Evolutionary conservation across 1,140 invertebrate species (phyloP).

Genomic region (Tribolium castaneum): DNA sequence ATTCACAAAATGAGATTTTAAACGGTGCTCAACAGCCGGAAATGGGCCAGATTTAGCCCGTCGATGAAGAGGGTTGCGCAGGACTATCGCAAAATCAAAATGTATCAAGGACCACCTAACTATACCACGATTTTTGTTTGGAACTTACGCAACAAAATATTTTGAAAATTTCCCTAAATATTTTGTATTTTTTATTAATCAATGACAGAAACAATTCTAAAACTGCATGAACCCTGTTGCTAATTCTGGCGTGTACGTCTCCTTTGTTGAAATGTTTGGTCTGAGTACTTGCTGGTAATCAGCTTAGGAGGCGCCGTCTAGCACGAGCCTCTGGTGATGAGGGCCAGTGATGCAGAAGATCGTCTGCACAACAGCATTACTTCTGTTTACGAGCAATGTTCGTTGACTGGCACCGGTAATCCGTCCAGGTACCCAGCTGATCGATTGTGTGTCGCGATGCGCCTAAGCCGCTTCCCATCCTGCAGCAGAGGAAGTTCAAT

Average conservation of each 20-base stretch:
- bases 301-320: constrained; percentile 29
- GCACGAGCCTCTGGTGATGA: constrained; percentile 43
- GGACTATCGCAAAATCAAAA: too few relatives aligned
- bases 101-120: too few relatives aligned
- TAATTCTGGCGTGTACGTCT: neutral
- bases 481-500: constrained; percentile 34
- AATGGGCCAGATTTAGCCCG: neutral
- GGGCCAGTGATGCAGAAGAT: constrained; percentile 43
- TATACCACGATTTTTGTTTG: too few relatives aligned
- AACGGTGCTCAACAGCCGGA: neutral
- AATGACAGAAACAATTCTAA: too few relatives aligned
- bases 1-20: neutral
- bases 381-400: constrained; percentile 58
- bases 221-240: too few relatives aligned
- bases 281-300: neutral
- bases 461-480: constrained; percentile 36
- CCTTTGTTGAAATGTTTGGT: neutral
- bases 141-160: too few relatives aligned
- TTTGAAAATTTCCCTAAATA: too few relatives aligned
- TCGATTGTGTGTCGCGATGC: constrained; percentile 30
- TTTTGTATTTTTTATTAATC: too few relatives aligned
- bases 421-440: constrained; percentile 26
- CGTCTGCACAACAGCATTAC: constrained; percentile 48
- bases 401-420: constrained; percentile 50
- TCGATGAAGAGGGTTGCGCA: neutral